These are phyloP conservation scores for Neocloeon triangulifer DNA, from an alignment of 1,140 invertebrate species.

Conservation along the genomic window DNA sequence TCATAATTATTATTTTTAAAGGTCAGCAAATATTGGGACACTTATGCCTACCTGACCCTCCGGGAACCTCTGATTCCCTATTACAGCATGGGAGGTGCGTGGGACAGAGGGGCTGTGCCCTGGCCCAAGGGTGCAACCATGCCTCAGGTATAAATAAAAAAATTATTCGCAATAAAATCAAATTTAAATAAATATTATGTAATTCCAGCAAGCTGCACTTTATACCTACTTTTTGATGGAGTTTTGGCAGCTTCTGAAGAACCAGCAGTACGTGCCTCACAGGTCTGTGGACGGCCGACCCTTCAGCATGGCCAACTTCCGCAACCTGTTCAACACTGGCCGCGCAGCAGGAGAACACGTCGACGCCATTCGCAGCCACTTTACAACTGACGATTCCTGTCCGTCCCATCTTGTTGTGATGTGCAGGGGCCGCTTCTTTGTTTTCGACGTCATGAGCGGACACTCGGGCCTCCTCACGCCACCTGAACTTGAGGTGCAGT, in stretches of 20 bases:
- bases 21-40: slow-evolving; percentile 45
- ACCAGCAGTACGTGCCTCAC: slow-evolving; percentile 30
- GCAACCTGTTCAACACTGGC: slow-evolving; percentile 38
- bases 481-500: slow-evolving; percentile 19
- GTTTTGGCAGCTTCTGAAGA: slow-evolving; percentile 16
- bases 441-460: slow-evolving; percentile 14
- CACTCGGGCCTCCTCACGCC: slow-evolving; percentile 14
- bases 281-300: slow-evolving; percentile 26
- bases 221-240: slow-evolving; percentile 14
- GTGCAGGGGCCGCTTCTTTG: slow-evolving; percentile 27
- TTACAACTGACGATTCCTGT: slow-evolving; percentile 14
- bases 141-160: slow-evolving; percentile 9
- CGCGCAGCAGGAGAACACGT: slow-evolving; percentile 38
- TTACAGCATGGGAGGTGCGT: slow-evolving; percentile 15
- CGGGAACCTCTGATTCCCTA: slow-evolving; percentile 33
- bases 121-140: no score
- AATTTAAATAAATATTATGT: slow-evolving; percentile 6
- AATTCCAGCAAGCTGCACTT: slow-evolving; percentile 11
- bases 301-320: slow-evolving; percentile 28
- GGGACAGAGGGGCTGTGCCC: neutral
- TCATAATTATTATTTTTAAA: slow-evolving; percentile 2
- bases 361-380: slow-evolving; percentile 20
- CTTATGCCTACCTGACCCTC: slow-evolving; percentile 41
- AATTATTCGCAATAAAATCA: slow-evolving; percentile 9
- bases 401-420: slow-evolving; percentile 22